Evolutionary conservation across 1,140 invertebrate species (phyloP), one percentile per base, ranked within the genome.

Genomic region (Diachasma alloeum): DNA sequence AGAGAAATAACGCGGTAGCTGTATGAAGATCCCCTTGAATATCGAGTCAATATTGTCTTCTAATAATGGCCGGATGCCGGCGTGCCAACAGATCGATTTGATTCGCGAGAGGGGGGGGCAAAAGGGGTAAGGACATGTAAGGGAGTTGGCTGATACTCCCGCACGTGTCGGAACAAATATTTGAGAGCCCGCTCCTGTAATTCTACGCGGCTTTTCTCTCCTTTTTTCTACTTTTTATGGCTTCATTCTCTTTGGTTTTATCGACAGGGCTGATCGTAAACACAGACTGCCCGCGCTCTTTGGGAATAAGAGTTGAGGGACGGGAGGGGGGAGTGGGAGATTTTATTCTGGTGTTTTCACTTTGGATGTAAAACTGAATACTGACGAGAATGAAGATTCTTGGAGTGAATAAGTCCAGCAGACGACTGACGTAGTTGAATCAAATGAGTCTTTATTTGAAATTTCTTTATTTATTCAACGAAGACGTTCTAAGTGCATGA

Each of bases 21-120:
- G 19, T 59, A 37, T 70, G 53, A 31, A 59, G 42, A 56, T 22
- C 31, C 24, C 39, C 37, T 36, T 75, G 13, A 42, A 72, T 59
- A 46, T 70, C 42, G 46, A 37, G 77, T 78, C 77, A 75, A 75
- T 78, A 78, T 78, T 71, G 77, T 71, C 67, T n/a, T n/a, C 67
- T 78, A 75, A 75, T 67, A 78, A 78, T 71, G 37, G 68, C 46
- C 67, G 39, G 68, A 75, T 69, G 26, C 67, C 19, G 67, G n/a
- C 19, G 48, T 39, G 48, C 53, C 67, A 78, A 75, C 72, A 44
- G 44, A 59, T 74, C 77, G 77, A 78, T 78, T 31, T 53, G 48
- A 19, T 11, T 42, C 39, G 10, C 31, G 17, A 17, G 48, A 22
- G 13, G 63, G 63, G 42, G 63, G 42, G n/a, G 9, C 11, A 6